These are phyloP conservation scores for Hybos culiciformis DNA, from an alignment of 2,888 invertebrate species.

Conservation along the genomic window DNA sequence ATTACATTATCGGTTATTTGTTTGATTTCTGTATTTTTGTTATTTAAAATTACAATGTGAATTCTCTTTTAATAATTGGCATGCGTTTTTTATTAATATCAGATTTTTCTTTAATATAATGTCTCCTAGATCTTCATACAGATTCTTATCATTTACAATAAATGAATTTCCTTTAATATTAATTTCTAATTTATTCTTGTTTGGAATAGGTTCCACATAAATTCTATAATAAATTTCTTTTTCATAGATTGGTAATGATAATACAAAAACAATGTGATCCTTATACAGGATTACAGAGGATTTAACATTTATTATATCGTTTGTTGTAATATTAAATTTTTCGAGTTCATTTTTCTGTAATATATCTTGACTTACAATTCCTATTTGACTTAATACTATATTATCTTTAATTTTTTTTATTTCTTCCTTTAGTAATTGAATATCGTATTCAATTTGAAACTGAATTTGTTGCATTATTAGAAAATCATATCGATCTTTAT, in stretches of 20 bases:
- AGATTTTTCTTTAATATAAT: constrained; percentile 2
- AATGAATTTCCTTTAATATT: neutral
- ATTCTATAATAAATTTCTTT: constrained; percentile 4
- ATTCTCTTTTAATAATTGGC: too few relatives aligned
- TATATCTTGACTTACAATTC: constrained; percentile 6
- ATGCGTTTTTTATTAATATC: too few relatives aligned
- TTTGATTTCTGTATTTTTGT: too few relatives aligned
- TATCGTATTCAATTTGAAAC: constrained; percentile 4
- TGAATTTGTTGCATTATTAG: too few relatives aligned
- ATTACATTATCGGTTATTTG: too few relatives aligned
- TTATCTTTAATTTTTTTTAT: constrained; percentile 8
- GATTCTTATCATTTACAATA: neutral
- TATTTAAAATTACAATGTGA: too few relatives aligned
- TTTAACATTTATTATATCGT: constrained; percentile 8
- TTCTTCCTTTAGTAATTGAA: constrained; percentile 1
- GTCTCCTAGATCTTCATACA: neutral
- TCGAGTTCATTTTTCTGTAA: constrained; percentile 5
- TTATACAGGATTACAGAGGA: constrained; percentile 7
- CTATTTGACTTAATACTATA: constrained; percentile 5
- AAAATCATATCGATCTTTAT: too few relatives aligned
- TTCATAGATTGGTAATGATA: constrained; percentile 10
- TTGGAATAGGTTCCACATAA: constrained; percentile 9
- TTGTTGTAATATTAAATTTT: constrained; percentile 7
- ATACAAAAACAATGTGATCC: constrained; percentile 7
- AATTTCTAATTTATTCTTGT: constrained; percentile 7